Evolutionary conservation across 2,888 invertebrate species (phyloP).

Genomic region (Calliphora vomitoria): DNA sequence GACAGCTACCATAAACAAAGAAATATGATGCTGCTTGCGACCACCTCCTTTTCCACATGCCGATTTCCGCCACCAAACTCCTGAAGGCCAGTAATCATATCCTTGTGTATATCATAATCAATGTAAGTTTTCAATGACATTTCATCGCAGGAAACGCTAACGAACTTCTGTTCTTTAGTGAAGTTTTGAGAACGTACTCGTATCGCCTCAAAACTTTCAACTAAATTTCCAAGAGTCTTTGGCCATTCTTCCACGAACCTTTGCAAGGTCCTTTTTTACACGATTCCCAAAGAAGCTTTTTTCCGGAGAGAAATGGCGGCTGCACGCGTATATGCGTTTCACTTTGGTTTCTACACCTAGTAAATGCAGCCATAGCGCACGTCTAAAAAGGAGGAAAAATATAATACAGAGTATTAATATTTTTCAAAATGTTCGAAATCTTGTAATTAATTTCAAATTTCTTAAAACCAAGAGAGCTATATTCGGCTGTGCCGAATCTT

Average conservation of each 20-base stretch:
- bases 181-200: neutral
- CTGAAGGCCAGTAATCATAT: slow-evolving; percentile 7
- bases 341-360: too few relatives aligned
- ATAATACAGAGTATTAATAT: too few relatives aligned
- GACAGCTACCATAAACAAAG: neutral
- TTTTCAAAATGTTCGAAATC: too few relatives aligned
- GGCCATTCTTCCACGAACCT: slow-evolving; percentile 18
- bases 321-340: too few relatives aligned
- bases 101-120: slow-evolving; percentile 3
- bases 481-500: too few relatives aligned
- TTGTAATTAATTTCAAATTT: too few relatives aligned
- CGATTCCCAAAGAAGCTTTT: too few relatives aligned
- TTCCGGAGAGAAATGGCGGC: too few relatives aligned
- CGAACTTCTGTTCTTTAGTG: neutral
- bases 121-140: slow-evolving; percentile 14
- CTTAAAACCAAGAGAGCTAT: too few relatives aligned
- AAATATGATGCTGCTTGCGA: slow-evolving; percentile 20
- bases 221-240: slow-evolving; percentile 7
- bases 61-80: slow-evolving; percentile 18
- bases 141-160: slow-evolving; percentile 12
- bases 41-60: neutral
- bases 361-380: too few relatives aligned
- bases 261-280: neutral
- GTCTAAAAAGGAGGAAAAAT: too few relatives aligned
- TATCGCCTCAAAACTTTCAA: neutral